A percentile compares a stretch with the other conserved stretches of the same genome.
phyloP scores from a whole-genome alignment of 2,113 vertebrate genomes.

The Telmatochromis sp. region DNA sequence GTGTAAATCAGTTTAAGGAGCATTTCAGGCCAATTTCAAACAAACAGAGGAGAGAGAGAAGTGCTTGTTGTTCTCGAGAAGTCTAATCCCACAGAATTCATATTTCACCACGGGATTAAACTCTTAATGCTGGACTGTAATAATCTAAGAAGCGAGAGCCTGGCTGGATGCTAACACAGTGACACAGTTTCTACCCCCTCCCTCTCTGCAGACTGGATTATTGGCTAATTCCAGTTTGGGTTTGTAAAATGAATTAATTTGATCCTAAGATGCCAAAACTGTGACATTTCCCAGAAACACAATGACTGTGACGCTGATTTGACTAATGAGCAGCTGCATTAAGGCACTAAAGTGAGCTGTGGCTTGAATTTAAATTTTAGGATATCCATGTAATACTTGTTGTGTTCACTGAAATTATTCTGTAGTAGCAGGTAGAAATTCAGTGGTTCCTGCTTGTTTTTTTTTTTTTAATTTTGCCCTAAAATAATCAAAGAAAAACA shows the following conservation, averaged over 20 bases:
- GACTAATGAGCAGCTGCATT: not conserved
- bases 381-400: not conserved
- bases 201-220: slow-evolving; percentile 21
- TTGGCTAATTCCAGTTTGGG: slow-evolving; percentile 18
- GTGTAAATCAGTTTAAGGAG: not conserved
- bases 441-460: not conserved
- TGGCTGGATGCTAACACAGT: not conserved
- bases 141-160: not conserved
- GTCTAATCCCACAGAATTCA: slow-evolving; percentile 13
- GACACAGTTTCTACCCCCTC: not conserved
- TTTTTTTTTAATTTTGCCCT: not conserved
- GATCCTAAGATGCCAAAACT: not conserved
- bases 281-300: not conserved
- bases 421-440: not conserved
- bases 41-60: not conserved
- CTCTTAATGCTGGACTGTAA: slow-evolving; percentile 6
- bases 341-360: not conserved
- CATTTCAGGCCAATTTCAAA: not conserved
- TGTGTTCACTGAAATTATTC: not conserved
- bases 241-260: slow-evolving; percentile 27
- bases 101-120: slow-evolving; percentile 26
- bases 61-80: not conserved
- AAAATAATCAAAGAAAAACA: not conserved
- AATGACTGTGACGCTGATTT: not conserved
- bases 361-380: not conserved